Base-by-base conservation (phyloP, 2,113 vertebrate genomes). In the Dicentrarchus labrax region DNA sequence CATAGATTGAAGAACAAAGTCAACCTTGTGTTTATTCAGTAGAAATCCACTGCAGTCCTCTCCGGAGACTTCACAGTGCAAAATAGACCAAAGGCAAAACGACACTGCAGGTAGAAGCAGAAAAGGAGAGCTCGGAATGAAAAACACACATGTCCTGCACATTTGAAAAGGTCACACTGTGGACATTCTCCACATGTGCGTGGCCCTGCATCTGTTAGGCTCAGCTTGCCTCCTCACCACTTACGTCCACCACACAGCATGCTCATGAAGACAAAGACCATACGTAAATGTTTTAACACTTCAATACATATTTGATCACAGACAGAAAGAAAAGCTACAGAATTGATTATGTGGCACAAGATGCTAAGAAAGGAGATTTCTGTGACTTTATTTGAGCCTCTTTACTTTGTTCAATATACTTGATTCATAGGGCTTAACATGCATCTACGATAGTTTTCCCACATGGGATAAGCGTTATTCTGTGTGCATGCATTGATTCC, bases 141-240 rank as follows among this genome's bases (percentile, higher is more conserved):
- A 87, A 89, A 76, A 78, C 74, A 84, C 59, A 85, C 72, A 68
- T 57, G 78, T 90, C 73, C 85, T 21, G 76, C 70, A 64, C 36
- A 47, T 88, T 72, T 88, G 74, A 8, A 91, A 91, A 91, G 88
- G 89, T 90, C 87, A 75, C 1, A 2, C 21, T 68, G 78, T 83
- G 84, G 86, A 88, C 82, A 82, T 51, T 77, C 80, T 62, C 81
- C 4, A 36, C 72, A 50, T 73, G 72, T 22, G 51, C 67, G 50
- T 83, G 86, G 72, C 30, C 67, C 69, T 60, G 73, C 87, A 90
- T 91, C 87, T 88, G 83, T 65, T 78, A 38, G 54, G 13, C 74
- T 66, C 76, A 68, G 87, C 71, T 64, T 41, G 60, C 21, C 66
- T 75, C 73, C 54, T 61, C 41, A 2, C 41, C 4, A 6, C 48